phyloP scores from a whole-genome alignment of 2,888 invertebrate species.

The Cordilura impudica region DNA sequence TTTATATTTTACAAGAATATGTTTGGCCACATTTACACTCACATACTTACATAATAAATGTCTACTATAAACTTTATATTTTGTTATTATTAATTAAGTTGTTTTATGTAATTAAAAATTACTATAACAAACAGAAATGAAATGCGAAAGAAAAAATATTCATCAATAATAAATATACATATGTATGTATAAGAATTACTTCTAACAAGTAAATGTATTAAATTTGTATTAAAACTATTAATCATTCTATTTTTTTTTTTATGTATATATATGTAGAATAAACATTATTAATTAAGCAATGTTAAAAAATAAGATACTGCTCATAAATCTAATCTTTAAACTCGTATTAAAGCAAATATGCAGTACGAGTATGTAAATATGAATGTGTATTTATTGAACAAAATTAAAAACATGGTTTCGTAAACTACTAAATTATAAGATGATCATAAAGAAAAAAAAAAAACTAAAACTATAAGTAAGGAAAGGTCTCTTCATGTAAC shows the following conservation, averaged over 20 bases:
- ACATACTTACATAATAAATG: slow-evolving; percentile 38
- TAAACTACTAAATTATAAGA: slow-evolving; percentile 56
- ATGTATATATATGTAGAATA: background rate
- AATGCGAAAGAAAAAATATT: slow-evolving; percentile 47
- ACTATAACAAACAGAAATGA: slow-evolving; percentile 60
- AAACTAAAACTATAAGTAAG: background rate
- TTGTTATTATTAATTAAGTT: slow-evolving; percentile 55
- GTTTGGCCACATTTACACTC: background rate
- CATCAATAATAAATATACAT: slow-evolving; percentile 4
- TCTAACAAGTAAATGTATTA: background rate
- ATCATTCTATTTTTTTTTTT: background rate
- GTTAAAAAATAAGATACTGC: slow-evolving; percentile 2
- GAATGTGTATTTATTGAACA: slow-evolving; percentile 1
- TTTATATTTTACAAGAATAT: too few species aligned
- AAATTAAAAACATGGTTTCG: slow-evolving; percentile 62
- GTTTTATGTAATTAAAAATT: slow-evolving; percentile 56
- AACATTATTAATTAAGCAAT: background rate
- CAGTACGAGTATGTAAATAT: slow-evolving; percentile 11
- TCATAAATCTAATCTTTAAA: background rate
- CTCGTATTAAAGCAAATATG: slow-evolving; percentile 1
- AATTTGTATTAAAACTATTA: slow-evolving; percentile 5
- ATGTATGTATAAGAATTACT: slow-evolving; percentile 17
- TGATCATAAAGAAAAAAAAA: background rate
- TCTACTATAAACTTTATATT: slow-evolving; percentile 60
- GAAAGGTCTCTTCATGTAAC: background rate